phyloP scores from a whole-genome alignment of 2,113 vertebrate genomes.

The Oreochromis tanganicae region DNA sequence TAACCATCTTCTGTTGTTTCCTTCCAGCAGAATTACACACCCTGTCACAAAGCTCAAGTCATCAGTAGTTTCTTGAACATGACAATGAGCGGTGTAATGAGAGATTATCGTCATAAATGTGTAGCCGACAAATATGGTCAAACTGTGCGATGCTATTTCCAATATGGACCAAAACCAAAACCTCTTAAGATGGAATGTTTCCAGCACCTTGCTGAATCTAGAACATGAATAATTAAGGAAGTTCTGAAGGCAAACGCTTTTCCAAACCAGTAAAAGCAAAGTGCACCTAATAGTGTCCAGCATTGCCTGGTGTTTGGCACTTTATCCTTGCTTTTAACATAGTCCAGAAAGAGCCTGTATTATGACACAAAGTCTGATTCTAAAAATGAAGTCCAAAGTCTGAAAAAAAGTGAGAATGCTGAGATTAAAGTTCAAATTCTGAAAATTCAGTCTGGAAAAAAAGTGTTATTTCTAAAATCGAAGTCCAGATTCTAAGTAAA shows the following conservation, averaged over 20 bases:
- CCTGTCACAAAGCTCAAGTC: not conserved
- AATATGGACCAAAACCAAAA: not conserved
- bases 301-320: not conserved
- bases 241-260: not conserved
- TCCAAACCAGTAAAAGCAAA: not conserved
- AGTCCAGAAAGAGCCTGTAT: not conserved
- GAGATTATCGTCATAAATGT: not conserved
- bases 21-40: not conserved
- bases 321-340: not conserved
- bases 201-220: not conserved
- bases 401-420: not conserved
- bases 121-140: not conserved
- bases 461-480: not conserved
- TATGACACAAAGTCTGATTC: not conserved
- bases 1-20: not conserved
- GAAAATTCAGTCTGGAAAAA: not conserved
- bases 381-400: not conserved
- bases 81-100: not conserved
- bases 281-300: not conserved
- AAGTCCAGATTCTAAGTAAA: not conserved
- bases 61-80: not conserved
- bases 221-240: not conserved
- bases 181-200: not conserved
- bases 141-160: not conserved
- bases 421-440: rapidly evolving